Conservation (phyloP, 2,113 vertebrate genomes). For the Crocuta crocuta region DNA sequence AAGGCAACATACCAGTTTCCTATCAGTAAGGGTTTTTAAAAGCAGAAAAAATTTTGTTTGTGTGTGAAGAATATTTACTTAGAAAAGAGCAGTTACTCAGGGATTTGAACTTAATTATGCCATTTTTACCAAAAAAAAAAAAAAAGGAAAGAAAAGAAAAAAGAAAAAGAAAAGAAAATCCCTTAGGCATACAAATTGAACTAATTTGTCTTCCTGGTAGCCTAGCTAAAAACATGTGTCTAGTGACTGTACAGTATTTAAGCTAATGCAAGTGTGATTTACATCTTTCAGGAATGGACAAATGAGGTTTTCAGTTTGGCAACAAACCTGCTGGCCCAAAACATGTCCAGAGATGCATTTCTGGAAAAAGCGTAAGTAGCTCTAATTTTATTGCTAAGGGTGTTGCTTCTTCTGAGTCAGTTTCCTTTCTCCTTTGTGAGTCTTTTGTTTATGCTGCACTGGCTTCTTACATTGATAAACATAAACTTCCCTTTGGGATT, state of each 20-base stretch:
- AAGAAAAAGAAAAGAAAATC: background rate
- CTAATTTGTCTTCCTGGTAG: conserved; percentile 61
- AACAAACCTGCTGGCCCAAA: conserved; percentile 97
- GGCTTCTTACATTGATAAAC: conserved; percentile 82
- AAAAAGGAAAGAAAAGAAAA: background rate
- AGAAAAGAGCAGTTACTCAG: background rate
- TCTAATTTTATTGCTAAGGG: conserved; percentile 67
- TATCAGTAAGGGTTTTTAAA: background rate
- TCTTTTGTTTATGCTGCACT: conserved; percentile 83
- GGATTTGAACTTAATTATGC: conserved; percentile 67
- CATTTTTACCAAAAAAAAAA: background rate
- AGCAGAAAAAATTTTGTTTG: background rate
- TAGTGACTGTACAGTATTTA: conserved; percentile 50
- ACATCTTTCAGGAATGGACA: conserved; percentile 94
- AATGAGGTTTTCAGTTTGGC: conserved; percentile 97
- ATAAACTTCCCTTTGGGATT: conserved; percentile 75
- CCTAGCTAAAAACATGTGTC: conserved; percentile 57
- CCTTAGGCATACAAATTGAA: background rate
- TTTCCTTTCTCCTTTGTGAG: conserved; percentile 83
- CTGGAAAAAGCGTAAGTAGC: conserved; percentile 97
- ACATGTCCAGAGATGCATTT: conserved; percentile 96
- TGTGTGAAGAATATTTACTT: conserved; percentile 21
- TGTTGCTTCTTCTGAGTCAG: conserved; percentile 82
- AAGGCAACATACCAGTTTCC: background rate
- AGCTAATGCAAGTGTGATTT: conserved; percentile 72